These are phyloP conservation scores for Nephila pilipes DNA, from an alignment of 1,140 invertebrate species.

Conservation along the genomic window DNA sequence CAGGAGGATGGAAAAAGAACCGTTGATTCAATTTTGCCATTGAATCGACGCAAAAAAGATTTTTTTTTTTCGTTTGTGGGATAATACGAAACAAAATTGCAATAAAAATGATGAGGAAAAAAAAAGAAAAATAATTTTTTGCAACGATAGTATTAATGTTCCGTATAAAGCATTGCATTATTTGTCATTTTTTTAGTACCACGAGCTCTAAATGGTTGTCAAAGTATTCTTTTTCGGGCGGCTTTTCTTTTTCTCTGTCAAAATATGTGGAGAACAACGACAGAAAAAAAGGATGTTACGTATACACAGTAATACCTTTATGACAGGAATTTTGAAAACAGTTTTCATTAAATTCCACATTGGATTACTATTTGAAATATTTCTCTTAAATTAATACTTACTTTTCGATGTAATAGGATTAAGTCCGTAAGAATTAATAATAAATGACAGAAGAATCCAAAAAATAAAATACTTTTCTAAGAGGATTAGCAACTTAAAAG, in stretches of 20 bases:
- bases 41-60: background rate
- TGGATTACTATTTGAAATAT: background rate
- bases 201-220: constrained; percentile 43
- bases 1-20: background rate
- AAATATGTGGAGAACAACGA: background rate
- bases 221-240: background rate
- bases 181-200: background rate
- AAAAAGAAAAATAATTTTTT: background rate
- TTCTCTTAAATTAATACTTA: background rate
- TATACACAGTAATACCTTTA: constrained; percentile 1
- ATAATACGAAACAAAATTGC: constrained; percentile 20
- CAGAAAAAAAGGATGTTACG: background rate
- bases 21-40: constrained; percentile 47
- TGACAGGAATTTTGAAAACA: constrained; percentile 11
- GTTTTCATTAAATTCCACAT: background rate
- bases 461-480: background rate
- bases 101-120: background rate
- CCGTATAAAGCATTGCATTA: constrained; percentile 9
- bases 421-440: background rate
- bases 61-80: too few species aligned
- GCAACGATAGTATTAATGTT: background rate
- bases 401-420: background rate
- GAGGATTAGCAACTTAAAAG: background rate
- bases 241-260: background rate
- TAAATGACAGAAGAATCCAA: background rate